Base-by-base conservation (phyloP, 1,140 invertebrate genomes). In the Muscidifurax raptorellus region DNA sequence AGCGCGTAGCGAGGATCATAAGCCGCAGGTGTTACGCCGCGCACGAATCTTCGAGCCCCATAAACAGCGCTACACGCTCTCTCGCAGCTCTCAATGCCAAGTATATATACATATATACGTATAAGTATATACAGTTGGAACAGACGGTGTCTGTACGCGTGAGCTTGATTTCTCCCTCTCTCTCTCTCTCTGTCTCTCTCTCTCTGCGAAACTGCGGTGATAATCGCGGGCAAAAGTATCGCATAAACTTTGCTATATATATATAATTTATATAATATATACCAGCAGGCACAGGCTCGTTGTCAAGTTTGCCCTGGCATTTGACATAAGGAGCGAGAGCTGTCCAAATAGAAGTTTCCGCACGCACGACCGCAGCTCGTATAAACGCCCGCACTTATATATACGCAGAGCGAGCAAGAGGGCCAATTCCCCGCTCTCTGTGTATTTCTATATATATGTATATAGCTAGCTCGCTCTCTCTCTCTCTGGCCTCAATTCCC, bases 1-100 rank as follows among this genome's bases (percentile, higher is more conserved):
- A 7, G 25, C 3, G 76, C n/a, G 27, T n/a, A n/a, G n/a, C 18
- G 76, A 28, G 83, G 80, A 84, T 84, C 69, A 84, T 80, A 80
- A 84, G 77, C 83, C 67, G 28, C 67, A 84, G 83, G 83, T 84
- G 83, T 80, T 84, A 40, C 77, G 59, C 25, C 27, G n/a, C n/a
- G n/a, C n/a, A 47, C 22, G 82, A 78, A 78, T 78, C 74, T 84
- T 78, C 52, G 69, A 77, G n/a, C 12, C 82, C 82, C 76, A 32
- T 59, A 59, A 59, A 59, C 52, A 59, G 52, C 22, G 22, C 52
- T 59, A 59, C 52, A 59, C 52, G 52, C 32, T 32, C 32, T n/a
- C n/a, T n/a, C n/a, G n/a, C n/a, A n/a, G n/a, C n/a, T 47, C 13
- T 6, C 44, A 47, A 47, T 47, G 2, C 47, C 47, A 18, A 52